Conservation (phyloP, 2,113 vertebrate species). For the Ceratotherium simum region DNA sequence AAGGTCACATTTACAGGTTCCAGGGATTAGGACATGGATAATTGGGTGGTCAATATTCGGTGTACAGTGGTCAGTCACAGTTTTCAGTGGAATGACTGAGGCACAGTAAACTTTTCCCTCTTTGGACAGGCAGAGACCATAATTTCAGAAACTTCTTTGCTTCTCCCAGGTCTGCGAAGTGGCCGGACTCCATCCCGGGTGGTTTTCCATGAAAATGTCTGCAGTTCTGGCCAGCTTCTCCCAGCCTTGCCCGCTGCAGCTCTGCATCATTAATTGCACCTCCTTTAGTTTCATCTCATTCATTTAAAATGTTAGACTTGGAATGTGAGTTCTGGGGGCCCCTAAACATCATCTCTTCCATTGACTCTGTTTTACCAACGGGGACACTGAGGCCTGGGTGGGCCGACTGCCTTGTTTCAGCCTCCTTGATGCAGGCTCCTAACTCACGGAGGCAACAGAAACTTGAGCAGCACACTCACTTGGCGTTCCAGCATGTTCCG, state of each 20-base stretch:
- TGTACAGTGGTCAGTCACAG: accelerated
- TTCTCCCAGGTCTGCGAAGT: background rate
- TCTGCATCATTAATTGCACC: background rate
- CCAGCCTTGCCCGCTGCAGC: background rate
- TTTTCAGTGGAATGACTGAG: background rate
- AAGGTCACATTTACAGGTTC: background rate
- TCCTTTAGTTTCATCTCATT: background rate
- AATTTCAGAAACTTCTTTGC: background rate
- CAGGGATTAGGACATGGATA: accelerated
- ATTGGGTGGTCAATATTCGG: background rate
- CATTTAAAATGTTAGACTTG: too few relatives aligned
- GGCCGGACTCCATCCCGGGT: background rate
- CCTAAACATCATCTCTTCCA: background rate
- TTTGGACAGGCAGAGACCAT: background rate
- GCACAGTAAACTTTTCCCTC: too few relatives aligned
- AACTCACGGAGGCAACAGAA: background rate
- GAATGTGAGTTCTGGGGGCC: background rate
- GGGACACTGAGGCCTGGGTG: background rate
- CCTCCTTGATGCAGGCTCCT: background rate
- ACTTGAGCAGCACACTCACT: background rate
- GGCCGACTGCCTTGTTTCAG: background rate
- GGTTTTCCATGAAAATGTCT: background rate
- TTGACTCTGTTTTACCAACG: accelerated
- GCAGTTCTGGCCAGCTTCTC: background rate
- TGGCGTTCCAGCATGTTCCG: too few relatives aligned